Evolutionary conservation across 2,888 invertebrate species (phyloP).

Genomic region (Arrhopalites spinosus): DNA sequence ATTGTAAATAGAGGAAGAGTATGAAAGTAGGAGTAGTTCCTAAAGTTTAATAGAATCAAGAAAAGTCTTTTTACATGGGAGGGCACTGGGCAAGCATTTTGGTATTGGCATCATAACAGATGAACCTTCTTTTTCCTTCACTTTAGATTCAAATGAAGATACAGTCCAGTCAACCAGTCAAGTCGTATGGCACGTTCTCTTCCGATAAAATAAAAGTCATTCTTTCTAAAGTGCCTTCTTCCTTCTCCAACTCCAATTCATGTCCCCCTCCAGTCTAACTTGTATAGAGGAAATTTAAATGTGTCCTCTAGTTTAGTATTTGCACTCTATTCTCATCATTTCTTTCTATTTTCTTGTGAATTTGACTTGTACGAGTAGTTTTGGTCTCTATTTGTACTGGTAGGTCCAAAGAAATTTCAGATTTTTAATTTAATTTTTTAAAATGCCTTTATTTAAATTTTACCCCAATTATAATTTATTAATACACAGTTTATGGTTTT

Average conservation of each 20-base stretch:
- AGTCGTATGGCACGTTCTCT: slow-evolving; percentile 27
- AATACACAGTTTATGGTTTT: too few species aligned
- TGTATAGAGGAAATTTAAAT: too few species aligned
- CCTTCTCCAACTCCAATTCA: background rate
- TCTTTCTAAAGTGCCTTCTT: background rate
- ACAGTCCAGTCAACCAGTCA: slow-evolving; percentile 22
- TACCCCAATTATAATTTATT: too few species aligned
- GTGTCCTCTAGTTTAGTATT: too few species aligned
- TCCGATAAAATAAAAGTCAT: slow-evolving; percentile 30
- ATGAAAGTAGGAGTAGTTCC: background rate
- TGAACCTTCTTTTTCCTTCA: slow-evolving; percentile 16
- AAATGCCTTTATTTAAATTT: too few species aligned
- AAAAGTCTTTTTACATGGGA: background rate
- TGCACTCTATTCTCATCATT: too few species aligned
- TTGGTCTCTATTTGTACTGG: too few species aligned
- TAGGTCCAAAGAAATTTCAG: too few species aligned
- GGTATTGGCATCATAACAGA: slow-evolving; percentile 2
- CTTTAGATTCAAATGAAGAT: slow-evolving; percentile 31
- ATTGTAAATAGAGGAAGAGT: too few species aligned
- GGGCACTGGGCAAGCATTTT: background rate
- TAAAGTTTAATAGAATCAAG: background rate
- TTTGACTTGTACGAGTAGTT: too few species aligned
- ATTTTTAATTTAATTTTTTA: too few species aligned
- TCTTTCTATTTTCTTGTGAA: too few species aligned
- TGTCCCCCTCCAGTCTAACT: background rate